phyloP scores from a whole-genome alignment of 2,888 invertebrate species.

The Xiphydria camelus region DNA sequence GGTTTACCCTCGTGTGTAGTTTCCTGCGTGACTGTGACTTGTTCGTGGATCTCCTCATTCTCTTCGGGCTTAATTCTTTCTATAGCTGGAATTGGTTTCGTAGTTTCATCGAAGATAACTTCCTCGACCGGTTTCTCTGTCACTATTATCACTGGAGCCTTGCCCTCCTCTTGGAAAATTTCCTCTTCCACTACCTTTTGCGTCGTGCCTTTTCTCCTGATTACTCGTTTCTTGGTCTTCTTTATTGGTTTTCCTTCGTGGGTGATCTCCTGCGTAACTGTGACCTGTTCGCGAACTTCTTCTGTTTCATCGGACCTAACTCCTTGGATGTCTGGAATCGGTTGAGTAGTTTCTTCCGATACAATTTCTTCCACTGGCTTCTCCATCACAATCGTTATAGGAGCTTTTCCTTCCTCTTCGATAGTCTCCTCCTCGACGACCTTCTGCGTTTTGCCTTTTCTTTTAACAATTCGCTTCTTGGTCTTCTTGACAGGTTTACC shows the following conservation, averaged over 20 bases:
- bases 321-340: slow-evolving; percentile 29
- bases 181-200: slow-evolving; percentile 60
- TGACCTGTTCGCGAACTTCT: slow-evolving; percentile 55
- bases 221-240: slow-evolving; percentile 55
- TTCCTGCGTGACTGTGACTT: slow-evolving; percentile 20
- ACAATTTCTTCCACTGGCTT: slow-evolving; percentile 18
- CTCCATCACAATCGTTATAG: too few species aligned
- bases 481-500: slow-evolving; percentile 29
- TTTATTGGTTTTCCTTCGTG: slow-evolving; percentile 44
- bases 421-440: slow-evolving; percentile 25
- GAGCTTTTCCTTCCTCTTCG: slow-evolving; percentile 12
- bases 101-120: slow-evolving; percentile 24
- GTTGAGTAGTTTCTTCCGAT: slow-evolving; percentile 25
- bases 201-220: slow-evolving; percentile 58
- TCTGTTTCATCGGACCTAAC: slow-evolving; percentile 38
- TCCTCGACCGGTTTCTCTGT: slow-evolving; percentile 3
- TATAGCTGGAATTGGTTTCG: slow-evolving; percentile 5
- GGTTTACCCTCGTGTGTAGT: slow-evolving; percentile 11
- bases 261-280: slow-evolving; percentile 48
- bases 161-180: slow-evolving; percentile 56
- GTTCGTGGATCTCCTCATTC: slow-evolving; percentile 29
- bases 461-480: slow-evolving; percentile 56
- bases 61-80: slow-evolving; percentile 8
- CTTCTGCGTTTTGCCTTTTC: slow-evolving; percentile 48
- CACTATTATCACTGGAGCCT: slow-evolving; percentile 48